Evolutionary conservation across 2,888 invertebrate species (phyloP).

Genomic region (Melanostoma scalare): DNA sequence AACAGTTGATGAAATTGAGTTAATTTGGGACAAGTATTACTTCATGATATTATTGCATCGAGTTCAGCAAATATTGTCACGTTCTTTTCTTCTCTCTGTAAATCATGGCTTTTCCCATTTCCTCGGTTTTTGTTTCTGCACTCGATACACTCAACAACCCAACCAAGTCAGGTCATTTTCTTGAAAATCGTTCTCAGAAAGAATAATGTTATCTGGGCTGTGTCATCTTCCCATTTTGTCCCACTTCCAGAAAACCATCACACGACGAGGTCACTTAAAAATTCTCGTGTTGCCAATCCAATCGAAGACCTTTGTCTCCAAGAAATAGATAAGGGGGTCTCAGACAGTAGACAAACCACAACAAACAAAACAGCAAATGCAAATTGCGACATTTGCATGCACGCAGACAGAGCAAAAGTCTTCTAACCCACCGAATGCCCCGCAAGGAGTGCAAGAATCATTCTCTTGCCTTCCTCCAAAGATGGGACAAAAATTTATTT

Average conservation of each 20-base stretch:
- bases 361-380: conserved; percentile 11
- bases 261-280: conserved; percentile 41
- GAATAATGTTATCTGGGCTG: conserved; percentile 7
- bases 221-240: conserved; percentile 11
- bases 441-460: conserved; percentile 32
- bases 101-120: too few relatives aligned
- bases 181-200: neutral
- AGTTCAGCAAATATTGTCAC: too few relatives aligned
- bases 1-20: too few relatives aligned
- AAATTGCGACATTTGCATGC: conserved; percentile 59
- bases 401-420: conserved; percentile 35
- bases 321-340: conserved; percentile 43
- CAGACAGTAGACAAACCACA: conserved; percentile 40
- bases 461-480: conserved; percentile 16
- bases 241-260: conserved; percentile 10
- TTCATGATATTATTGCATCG: too few relatives aligned
- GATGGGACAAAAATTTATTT: conserved; percentile 61
- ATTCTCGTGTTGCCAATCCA: conserved; percentile 10
- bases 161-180: conserved; percentile 11
- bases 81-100: too few relatives aligned
- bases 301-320: conserved; percentile 43
- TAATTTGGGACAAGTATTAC: too few relatives aligned
- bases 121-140: too few relatives aligned
- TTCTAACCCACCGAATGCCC: neutral
- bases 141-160: neutral